These are phyloP conservation scores for Drosophila macrothrix DNA, from an alignment of 2,888 invertebrate genomes.

Conservation along the genomic window DNA sequence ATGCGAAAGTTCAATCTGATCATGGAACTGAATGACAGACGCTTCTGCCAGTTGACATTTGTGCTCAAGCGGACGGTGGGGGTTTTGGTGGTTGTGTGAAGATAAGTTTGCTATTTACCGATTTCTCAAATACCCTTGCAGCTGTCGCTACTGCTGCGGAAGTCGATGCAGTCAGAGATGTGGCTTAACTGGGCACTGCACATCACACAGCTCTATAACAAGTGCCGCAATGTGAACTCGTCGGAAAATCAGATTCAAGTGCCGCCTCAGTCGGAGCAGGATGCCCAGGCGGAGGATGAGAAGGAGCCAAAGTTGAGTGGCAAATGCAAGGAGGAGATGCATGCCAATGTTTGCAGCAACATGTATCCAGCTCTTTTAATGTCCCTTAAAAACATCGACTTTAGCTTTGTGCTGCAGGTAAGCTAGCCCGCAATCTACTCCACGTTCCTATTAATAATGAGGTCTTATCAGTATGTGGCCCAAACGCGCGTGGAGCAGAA, in stretches of 20 bases:
- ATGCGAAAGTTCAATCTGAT: conserved; percentile 77
- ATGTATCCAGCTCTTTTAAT: conserved; percentile 90
- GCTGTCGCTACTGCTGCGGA: conserved; percentile 77
- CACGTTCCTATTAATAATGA: neutral
- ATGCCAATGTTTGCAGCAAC: conserved; percentile 88
- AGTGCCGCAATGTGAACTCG: conserved; percentile 66
- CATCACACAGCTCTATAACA: conserved; percentile 80
- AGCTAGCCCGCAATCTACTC: fast-evolving
- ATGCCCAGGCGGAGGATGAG: conserved; percentile 32
- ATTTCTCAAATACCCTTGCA: conserved; percentile 35
- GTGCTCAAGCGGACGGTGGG: conserved; percentile 83
- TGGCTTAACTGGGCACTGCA: conserved; percentile 82
- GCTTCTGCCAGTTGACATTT: conserved; percentile 83
- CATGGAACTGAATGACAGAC: conserved; percentile 81
- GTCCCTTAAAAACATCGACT: conserved; percentile 89
- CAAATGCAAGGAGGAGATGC: conserved; percentile 68
- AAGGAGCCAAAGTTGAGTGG: conserved; percentile 49
- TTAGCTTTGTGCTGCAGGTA: conserved; percentile 91
- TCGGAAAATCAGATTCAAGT: conserved; percentile 18
- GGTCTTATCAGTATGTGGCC: conserved; percentile 64
- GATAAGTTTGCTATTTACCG: neutral
- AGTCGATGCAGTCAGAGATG: conserved; percentile 79
- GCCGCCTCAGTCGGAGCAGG: conserved; percentile 11
- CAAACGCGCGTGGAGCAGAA: conserved; percentile 82
- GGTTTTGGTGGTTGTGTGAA: neutral